Base-by-base conservation (phyloP, 2,797 vertebrate species). In the Ciconia nigra region DNA sequence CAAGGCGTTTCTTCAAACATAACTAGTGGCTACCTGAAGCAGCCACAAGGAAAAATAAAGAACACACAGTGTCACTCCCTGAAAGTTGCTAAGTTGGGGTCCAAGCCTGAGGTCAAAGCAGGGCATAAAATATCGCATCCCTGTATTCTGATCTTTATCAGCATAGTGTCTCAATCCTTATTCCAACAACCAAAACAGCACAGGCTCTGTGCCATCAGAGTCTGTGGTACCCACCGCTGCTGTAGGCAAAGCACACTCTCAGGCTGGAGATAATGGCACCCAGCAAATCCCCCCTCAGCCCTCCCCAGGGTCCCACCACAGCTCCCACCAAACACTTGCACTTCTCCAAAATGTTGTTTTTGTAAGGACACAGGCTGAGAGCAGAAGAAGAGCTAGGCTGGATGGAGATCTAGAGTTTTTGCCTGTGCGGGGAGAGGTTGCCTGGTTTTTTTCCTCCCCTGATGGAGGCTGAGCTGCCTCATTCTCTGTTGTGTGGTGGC, bases 211-310 rank as follows among this genome's bases (percentile, higher is more conserved):
- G 11, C 25, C 18, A 18, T 31, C 58, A 79, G 21, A 74, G 24
- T 18, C 39, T 85, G 47, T 8, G 24, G n/a, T 3, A 66, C 7
- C 15, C 29, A n/a, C 54, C 62, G 49, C 39, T 61, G 33, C 29
- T 70, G 33, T 11, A 49, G 42, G 28, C 35, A 90, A 83, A 95
- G 33, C 28, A 26, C 20, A 1, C 11, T 37, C 25, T 49, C 4
- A 1, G 22, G 7, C 4, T 1, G 13, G 21, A 76, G 18, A 39
- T 21, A 44, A 20, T 1, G 4, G 6, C 41, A 73, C 10, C 6
- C 26, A 55, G 18, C 7, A 46, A 25, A 15, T 44, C 29, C 37
- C 6, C 39, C 26, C 13, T 52, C 55, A 35, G 10, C 35, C 51
- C 22, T 54, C 9, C 26, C 17, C n/a, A 51, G 15, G 7, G 19